phyloP scores from a whole-genome alignment of 2,888 invertebrate genomes.

The Harpalus rufipes region DNA sequence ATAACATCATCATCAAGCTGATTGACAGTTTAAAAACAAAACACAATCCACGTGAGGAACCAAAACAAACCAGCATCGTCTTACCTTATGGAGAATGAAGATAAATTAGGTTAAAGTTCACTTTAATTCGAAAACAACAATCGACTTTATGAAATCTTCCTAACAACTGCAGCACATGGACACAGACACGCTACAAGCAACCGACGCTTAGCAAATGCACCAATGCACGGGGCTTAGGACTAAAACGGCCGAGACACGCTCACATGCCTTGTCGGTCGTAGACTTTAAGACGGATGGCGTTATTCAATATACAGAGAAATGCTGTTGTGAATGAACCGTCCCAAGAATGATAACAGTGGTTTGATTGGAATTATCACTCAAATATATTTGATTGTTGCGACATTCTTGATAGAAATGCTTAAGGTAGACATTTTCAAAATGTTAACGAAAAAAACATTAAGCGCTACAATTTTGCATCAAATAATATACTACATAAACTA shows the following conservation, averaged over 20 bases:
- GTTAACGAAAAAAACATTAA: too few relatives aligned
- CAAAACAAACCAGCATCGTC: conserved; percentile 30
- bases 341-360: conserved; percentile 14
- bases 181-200: conserved; percentile 44
- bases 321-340: conserved; percentile 50
- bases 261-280: conserved; percentile 64
- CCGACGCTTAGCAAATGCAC: conserved; percentile 61
- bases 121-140: conserved; percentile 16
- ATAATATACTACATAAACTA: too few relatives aligned
- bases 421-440: neutral
- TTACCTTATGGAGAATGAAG: conserved; percentile 49
- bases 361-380: conserved; percentile 30
- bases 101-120: conserved; percentile 23
- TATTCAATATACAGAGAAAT: conserved; percentile 31
- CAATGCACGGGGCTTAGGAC: conserved; percentile 50
- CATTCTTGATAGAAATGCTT: neutral
- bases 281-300: conserved; percentile 61
- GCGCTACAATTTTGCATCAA: too few relatives aligned
- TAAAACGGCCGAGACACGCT: conserved; percentile 62
- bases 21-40: conserved; percentile 45
- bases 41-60: conserved; percentile 24
- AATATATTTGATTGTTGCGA: conserved; percentile 35
- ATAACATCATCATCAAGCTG: neutral
- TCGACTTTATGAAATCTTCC: neutral
- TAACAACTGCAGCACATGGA: conserved; percentile 51